phyloP scores from a whole-genome alignment of 2,888 invertebrate genomes.

The Caenorhabditis sulstoni region DNA sequence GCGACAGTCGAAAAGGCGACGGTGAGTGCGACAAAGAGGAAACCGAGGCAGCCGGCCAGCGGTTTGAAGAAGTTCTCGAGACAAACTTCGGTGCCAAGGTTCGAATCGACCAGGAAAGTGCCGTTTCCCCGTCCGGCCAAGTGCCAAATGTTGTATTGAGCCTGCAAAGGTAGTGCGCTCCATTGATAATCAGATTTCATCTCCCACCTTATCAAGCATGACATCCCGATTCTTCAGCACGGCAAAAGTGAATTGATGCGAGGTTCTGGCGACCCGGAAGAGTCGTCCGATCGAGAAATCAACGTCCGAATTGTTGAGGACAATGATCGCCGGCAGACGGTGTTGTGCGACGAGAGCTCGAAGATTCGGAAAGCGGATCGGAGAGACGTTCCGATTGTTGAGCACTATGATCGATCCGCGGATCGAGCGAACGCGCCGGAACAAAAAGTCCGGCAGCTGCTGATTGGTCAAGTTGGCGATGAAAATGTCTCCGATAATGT shows the following conservation, averaged over 20 bases:
- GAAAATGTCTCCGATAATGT: constrained; percentile 21
- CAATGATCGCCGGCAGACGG: background rate
- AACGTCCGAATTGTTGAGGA: constrained; percentile 22
- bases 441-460: background rate
- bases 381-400: constrained; percentile 19
- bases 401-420: background rate
- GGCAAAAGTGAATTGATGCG: constrained; percentile 7
- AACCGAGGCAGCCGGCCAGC: constrained; percentile 28
- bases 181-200: too few species aligned
- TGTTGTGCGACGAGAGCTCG: too few species aligned
- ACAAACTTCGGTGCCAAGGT: background rate
- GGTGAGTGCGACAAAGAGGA: constrained; percentile 21
- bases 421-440: background rate
- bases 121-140: constrained; percentile 19
- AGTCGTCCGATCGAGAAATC: constrained; percentile 1
- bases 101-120: constrained; percentile 22
- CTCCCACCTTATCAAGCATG: constrained; percentile 21
- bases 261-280: constrained; percentile 4
- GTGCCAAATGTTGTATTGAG: constrained; percentile 28
- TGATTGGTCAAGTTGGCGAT: constrained; percentile 19
- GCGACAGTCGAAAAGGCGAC: constrained; percentile 31
- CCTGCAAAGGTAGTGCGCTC: constrained; percentile 14
- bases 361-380: too few species aligned
- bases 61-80: constrained; percentile 39
- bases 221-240: constrained; percentile 5